phyloP scores from a whole-genome alignment of 1,140 invertebrate genomes.

The Diorhabda carinulata region DNA sequence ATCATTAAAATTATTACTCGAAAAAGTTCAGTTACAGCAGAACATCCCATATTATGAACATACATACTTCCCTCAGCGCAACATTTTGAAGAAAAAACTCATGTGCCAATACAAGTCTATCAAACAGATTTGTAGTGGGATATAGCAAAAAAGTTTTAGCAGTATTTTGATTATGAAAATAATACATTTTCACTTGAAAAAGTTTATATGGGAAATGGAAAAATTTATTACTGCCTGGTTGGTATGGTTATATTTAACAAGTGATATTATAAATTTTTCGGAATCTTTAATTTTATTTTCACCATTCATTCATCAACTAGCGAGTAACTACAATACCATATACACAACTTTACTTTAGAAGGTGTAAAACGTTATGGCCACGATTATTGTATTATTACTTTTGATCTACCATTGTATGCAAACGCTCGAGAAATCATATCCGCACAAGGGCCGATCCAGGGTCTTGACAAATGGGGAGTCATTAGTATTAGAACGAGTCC shows the following conservation, averaged over 20 bases:
- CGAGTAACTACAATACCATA: constrained; percentile 33
- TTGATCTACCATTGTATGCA: constrained; percentile 46
- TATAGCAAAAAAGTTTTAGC: constrained; percentile 26
- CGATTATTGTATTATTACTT: constrained; percentile 40
- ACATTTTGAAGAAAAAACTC: constrained; percentile 32
- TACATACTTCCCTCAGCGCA: constrained; percentile 31
- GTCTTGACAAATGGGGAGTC: too few relatives aligned
- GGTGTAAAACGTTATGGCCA: constrained; percentile 25
- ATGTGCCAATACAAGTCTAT: constrained; percentile 37
- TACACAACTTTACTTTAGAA: constrained; percentile 29
- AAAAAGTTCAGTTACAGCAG: constrained; percentile 31
- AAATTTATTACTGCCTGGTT: constrained; percentile 26
- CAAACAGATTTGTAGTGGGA: constrained; percentile 32
- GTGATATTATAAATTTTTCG: constrained; percentile 25
- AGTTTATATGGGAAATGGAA: constrained; percentile 32
- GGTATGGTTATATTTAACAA: constrained; percentile 36
- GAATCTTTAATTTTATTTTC: too few relatives aligned
- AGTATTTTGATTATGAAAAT: constrained; percentile 24
- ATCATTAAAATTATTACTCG: constrained; percentile 45
- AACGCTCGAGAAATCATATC: constrained; percentile 50
- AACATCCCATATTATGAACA: constrained; percentile 27
- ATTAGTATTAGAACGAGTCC: too few relatives aligned
- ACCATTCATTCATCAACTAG: constrained; percentile 45
- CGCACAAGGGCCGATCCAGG: constrained; percentile 23
- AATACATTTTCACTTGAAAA: constrained; percentile 22